Conservation (phyloP, 2,888 invertebrate genomes). For the Drosophila longiperda region DNA sequence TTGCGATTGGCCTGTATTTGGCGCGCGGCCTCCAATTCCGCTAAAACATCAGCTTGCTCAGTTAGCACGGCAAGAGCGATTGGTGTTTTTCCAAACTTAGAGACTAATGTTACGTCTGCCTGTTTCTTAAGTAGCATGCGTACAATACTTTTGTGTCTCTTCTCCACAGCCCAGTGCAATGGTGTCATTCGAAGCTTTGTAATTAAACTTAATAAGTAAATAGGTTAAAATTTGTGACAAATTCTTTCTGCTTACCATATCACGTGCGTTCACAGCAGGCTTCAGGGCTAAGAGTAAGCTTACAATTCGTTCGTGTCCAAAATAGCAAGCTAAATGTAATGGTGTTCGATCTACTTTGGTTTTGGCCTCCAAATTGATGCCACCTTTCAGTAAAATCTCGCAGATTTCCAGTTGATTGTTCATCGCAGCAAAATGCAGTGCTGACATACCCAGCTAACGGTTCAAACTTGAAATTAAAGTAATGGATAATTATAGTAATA, state of each 20-base stretch:
- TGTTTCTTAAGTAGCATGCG: slow-evolving; percentile 90
- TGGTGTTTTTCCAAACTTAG: slow-evolving; percentile 91
- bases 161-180: slow-evolving; percentile 96
- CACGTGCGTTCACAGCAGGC: slow-evolving; percentile 90
- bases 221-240: background rate
- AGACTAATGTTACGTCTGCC: slow-evolving; percentile 89
- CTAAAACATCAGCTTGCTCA: slow-evolving; percentile 87
- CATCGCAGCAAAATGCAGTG: slow-evolving; percentile 94
- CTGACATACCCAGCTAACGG: slow-evolving; percentile 93
- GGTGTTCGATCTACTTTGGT: slow-evolving; percentile 97
- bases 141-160: slow-evolving; percentile 90
- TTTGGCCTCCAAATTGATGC: slow-evolving; percentile 94
- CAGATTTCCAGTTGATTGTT: slow-evolving; percentile 92
- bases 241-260: slow-evolving; percentile 88
- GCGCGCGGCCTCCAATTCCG: slow-evolving; percentile 86
- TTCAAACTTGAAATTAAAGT: background rate
- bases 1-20: slow-evolving; percentile 80
- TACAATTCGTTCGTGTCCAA: slow-evolving; percentile 92
- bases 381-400: slow-evolving; percentile 92
- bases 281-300: slow-evolving; percentile 89
- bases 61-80: slow-evolving; percentile 89
- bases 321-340: slow-evolving; percentile 94
- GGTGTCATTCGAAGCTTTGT: slow-evolving; percentile 93
- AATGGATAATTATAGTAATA: background rate
- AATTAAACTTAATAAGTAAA: slow-evolving; percentile 7